Base-by-base conservation (phyloP, 2,113 vertebrate genomes). In the Scortum barcoo region DNA sequence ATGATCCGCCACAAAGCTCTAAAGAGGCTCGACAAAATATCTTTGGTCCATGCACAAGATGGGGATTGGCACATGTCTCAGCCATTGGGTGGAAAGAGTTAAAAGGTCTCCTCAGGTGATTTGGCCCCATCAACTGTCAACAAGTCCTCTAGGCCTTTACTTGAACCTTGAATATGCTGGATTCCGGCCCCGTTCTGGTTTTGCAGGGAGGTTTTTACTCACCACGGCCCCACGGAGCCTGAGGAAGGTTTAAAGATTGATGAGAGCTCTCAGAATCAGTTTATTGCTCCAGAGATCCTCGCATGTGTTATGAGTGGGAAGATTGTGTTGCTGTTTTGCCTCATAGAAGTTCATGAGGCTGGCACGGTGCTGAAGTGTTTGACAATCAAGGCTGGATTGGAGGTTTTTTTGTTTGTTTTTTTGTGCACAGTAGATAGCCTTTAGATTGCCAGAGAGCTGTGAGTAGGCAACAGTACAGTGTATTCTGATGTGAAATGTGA, bases 191-290 rank as follows among this genome's bases (percentile, higher is more conserved):
- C 56, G 26, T 85, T 91, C 87, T 88, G 79, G 72, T 91, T 89
- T 92, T 85, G 75, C 66, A 77, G 77, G 73, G 65, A 84, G 86
- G 76, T 73, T 93, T 92, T 91, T 90, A 90, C 91, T 90, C 85
- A 56, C 88, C 65, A 74, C 38, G 70, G 85, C 88, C 88, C 90
- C 69, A 56, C 67, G 4, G 81, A 91, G 90, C 89, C 90, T 3
- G 71, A 90, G 90, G 93, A 93, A 79, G 85, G 84, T 94, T 94
- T 92, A 93, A 94, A 93, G 90, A 93, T 94, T 94, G 93, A 93
- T 93, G 93, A 93, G 86, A 68, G 88, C 93, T 91, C 93, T 95
- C 91, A 92, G 90, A 93, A 91, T 91, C 89, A 89, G 91, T 93
- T 93, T 91, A 93, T 93, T 93, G 93, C 94, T 93, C 90, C 68